Evolutionary conservation across 2,888 invertebrate species (phyloP).

Genomic region (Machimus rusticus): DNA sequence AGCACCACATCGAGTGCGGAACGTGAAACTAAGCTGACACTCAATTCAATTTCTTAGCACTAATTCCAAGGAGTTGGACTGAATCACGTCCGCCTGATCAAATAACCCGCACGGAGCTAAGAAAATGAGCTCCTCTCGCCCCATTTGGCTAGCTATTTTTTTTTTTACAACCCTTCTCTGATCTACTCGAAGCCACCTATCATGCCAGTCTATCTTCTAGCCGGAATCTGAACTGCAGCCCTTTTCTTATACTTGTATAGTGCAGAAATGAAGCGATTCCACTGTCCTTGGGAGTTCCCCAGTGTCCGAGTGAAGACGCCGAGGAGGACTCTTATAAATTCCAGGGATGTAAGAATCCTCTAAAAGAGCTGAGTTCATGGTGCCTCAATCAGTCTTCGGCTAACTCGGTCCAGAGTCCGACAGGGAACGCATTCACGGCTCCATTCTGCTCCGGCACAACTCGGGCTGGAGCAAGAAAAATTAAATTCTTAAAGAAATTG

Average conservation of each 20-base stretch:
- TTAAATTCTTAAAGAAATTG: conserved; percentile 31
- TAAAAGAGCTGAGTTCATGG: background rate
- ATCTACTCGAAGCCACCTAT: background rate
- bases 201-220: background rate
- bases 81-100: conserved; percentile 23
- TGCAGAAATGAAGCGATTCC: background rate
- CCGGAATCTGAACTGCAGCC: background rate
- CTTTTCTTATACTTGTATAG: background rate
- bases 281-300: background rate
- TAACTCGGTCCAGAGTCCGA: background rate
- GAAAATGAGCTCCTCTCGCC: conserved; percentile 17
- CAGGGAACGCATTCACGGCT: background rate
- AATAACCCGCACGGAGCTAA: conserved; percentile 1
- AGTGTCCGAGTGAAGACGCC: background rate
- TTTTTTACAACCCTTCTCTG: background rate
- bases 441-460: background rate
- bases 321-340: conserved; percentile 2
- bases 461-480: background rate
- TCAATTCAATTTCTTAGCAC: conserved; percentile 10
- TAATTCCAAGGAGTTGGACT: background rate
- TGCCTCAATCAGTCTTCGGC: background rate
- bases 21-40: conserved; percentile 14
- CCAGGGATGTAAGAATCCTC: background rate
- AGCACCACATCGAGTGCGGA: background rate
- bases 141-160: background rate